Evolutionary conservation across 2,797 vertebrate species (phyloP).

Genomic region (Poecilia wingei): DNA sequence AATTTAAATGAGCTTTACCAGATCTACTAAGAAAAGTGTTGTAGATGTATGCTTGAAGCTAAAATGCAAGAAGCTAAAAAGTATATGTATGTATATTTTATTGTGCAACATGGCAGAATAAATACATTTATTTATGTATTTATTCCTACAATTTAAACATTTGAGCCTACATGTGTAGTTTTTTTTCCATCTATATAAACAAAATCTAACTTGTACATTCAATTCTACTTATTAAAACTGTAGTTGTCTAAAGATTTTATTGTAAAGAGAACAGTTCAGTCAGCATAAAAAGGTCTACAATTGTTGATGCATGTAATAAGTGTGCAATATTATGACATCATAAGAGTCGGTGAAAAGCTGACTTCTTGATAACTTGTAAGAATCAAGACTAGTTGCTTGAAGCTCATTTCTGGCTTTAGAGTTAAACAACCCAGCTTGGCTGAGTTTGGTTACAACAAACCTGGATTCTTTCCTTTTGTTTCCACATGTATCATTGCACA

Average conservation of each 20-base stretch:
- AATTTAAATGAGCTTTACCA: background rate
- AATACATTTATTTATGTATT: background rate
- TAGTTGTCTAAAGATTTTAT: background rate
- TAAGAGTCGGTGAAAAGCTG: background rate
- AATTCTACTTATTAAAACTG: background rate
- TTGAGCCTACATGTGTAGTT: background rate
- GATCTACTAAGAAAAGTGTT: background rate
- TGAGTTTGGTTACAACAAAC: background rate
- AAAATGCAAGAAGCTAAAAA: background rate
- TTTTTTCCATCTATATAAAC: background rate
- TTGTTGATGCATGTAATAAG: background rate
- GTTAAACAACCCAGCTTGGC: background rate
- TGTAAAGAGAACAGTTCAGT: background rate
- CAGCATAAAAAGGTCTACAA: background rate
- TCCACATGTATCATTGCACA: conserved; percentile 12
- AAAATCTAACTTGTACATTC: background rate
- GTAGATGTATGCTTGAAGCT: background rate
- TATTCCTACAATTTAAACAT: background rate
- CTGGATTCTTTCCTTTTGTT: background rate
- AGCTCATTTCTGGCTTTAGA: background rate
- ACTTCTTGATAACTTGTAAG: too few relatives aligned
- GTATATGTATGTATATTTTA: background rate
- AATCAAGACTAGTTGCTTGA: background rate
- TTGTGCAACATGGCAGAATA: background rate
- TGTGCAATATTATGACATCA: background rate